Conservation (phyloP, 2,888 invertebrate species). For the Parnassius mnemosyne region DNA sequence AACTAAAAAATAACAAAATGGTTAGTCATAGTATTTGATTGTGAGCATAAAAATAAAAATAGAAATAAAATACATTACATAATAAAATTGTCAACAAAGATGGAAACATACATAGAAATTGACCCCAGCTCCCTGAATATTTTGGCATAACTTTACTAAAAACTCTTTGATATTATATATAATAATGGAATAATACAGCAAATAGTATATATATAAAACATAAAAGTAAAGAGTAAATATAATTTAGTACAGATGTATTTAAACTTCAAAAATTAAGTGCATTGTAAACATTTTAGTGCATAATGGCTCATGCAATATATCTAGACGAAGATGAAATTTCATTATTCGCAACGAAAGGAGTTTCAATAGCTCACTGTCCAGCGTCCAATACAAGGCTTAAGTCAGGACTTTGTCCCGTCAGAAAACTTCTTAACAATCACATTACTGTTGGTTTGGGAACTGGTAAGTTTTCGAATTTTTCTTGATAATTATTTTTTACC, state of each 20-base stretch:
- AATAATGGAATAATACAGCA: not conserved
- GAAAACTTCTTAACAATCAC: slow-evolving; percentile 81
- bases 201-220: not conserved
- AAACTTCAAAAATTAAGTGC: not conserved
- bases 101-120: no score
- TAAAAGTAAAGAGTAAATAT: no score
- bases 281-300: slow-evolving; percentile 61
- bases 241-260: no score
- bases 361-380: slow-evolving; percentile 92
- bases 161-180: not conserved
- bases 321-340: slow-evolving; percentile 85
- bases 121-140: no score
- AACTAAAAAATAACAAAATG: no score
- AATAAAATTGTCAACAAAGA: no score
- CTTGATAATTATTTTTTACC: no score
- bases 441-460: slow-evolving; percentile 92
- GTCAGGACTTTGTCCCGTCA: slow-evolving; percentile 91
- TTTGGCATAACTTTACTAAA: no score
- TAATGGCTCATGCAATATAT: slow-evolving; percentile 92
- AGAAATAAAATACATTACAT: no score
- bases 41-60: no score
- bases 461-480: slow-evolving; percentile 75
- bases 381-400: slow-evolving; percentile 89
- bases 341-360: slow-evolving; percentile 80
- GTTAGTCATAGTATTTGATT: no score